These are phyloP conservation scores for Platyura marginata DNA, from an alignment of 1,140 invertebrate genomes.

Conservation along the genomic window DNA sequence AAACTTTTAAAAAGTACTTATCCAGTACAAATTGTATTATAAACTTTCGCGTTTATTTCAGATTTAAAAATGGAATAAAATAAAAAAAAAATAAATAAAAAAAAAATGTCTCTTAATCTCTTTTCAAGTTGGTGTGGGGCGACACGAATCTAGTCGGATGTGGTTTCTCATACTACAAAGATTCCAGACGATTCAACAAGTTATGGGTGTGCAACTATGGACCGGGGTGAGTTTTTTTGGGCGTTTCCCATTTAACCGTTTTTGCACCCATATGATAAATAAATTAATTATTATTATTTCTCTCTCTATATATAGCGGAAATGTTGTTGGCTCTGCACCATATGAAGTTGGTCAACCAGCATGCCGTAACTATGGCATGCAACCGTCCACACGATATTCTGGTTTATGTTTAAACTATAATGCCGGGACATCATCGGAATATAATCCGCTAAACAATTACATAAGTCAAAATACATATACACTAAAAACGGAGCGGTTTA, in stretches of 20 bases:
- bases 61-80: too few species aligned
- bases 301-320: conserved; percentile 36
- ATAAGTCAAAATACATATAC: conserved; percentile 1
- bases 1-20: too few species aligned
- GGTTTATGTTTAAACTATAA: conserved; percentile 39
- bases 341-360: conserved; percentile 54
- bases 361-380: conserved; percentile 46
- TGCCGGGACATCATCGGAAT: neutral
- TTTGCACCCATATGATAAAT: conserved; percentile 1
- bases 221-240: conserved; percentile 45
- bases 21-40: too few species aligned
- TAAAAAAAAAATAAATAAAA: neutral
- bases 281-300: conserved; percentile 1
- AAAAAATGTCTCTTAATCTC: neutral
- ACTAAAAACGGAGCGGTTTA: neutral
- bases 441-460: neutral
- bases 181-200: conserved; percentile 52
- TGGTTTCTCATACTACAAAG: conserved; percentile 61
- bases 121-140: conserved; percentile 54
- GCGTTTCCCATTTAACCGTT: neutral
- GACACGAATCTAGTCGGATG: conserved; percentile 61
- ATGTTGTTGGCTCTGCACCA: conserved; percentile 51
- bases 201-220: conserved; percentile 77
- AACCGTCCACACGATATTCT: conserved; percentile 47
- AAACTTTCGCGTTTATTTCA: too few species aligned